Evolutionary conservation across 2,888 invertebrate genomes (phyloP), one percentile per base, ranked within the genome.

Genomic region (Aelia acuminata): DNA sequence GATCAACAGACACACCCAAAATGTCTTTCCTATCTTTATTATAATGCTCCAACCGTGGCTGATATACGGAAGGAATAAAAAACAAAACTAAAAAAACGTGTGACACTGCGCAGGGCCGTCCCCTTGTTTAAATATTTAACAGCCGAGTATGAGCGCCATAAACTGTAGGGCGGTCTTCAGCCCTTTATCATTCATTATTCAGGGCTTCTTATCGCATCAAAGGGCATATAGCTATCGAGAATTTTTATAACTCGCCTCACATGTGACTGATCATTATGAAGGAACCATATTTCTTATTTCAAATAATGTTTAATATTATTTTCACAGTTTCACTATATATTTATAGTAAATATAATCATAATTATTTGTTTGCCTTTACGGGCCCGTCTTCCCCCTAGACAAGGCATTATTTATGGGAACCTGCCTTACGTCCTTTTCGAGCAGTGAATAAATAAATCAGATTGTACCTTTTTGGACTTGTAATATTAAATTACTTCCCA

Each of bases 91-190:
- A 80, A 80, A 75, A 80, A 80, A 80, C 80, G 43, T 39, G 80
- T 80, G 80, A 80, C 80, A 80, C 80, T 80, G 43, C 80, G 80
- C 80, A 80, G 39, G 75, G 39, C 43, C 13, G 80, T 70, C 63
- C 20, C n/a, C 80, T 43, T 80, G 43, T 80, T 80, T 80, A 80
- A 80, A 80, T 80, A 80, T 80, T 43, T 80, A 80, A 80, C n/a
- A 47, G 43, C 43, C 43, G 10, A 43, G 43, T n/a, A 43, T 43
- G 80, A 43, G 80, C 43, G 43, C 31, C 80, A 39, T 43, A 70
- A 70, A 70, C 63, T 8, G 31, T 20, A 70, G 35, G 63, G 31
- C 63, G 63, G 63, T 70, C 31, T 70, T 70, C 63, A 70, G 35
- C 35, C 63, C 63, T 70, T 70, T 35, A 70, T 57, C 63, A 70